Base-by-base conservation (phyloP, 2,888 invertebrate species). In the Ethmia dodecea region DNA sequence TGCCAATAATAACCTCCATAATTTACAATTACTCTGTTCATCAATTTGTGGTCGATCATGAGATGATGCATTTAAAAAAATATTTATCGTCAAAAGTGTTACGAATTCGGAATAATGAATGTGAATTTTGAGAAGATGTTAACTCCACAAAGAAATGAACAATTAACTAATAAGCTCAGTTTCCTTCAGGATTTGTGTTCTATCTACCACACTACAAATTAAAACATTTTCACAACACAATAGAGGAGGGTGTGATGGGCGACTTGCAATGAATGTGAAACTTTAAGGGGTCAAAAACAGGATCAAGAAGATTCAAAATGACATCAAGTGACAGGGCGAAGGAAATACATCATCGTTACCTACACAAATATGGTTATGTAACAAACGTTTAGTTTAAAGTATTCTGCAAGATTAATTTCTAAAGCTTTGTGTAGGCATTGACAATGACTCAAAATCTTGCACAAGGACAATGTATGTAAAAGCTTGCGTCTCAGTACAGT, bases 141-240 rank as follows among this genome's bases (percentile, higher is more conserved):
- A 39, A 43, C n/a, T 48, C 67, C 78, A 76, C 77, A 81, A 80
- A 73, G 45, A 64, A 77, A 75, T 72, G 70, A 78, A 72, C 72
- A 56, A 63, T 61, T 61, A 54, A 53, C 71, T 73, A 72, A 65
- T 66, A 73, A 72, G 77, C 83, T 80, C 84, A 83, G 81, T 78
- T 68, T 78, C 80, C 72, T 74, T 74, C 81, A 83, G 79, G 78
- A 74, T 53, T 40, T 69, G 69, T 72, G 72, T 72, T 55, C 63
- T 65, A 67, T 72, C 71, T 71, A 72, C 70, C 62, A 66, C 58
- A 56, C 65, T 67, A 65, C 31, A 44, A 40, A 42, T 40, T 26
- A 35, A 26, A 38, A 39, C n/a, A n/a, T n/a, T n/a, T n/a, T 27
- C 38, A 45, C 37, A 43, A 46, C 45, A 42, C 35, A 43, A 45